Conservation (phyloP, 2,888 invertebrate genomes). For the Cataglyphis altisquamis region DNA sequence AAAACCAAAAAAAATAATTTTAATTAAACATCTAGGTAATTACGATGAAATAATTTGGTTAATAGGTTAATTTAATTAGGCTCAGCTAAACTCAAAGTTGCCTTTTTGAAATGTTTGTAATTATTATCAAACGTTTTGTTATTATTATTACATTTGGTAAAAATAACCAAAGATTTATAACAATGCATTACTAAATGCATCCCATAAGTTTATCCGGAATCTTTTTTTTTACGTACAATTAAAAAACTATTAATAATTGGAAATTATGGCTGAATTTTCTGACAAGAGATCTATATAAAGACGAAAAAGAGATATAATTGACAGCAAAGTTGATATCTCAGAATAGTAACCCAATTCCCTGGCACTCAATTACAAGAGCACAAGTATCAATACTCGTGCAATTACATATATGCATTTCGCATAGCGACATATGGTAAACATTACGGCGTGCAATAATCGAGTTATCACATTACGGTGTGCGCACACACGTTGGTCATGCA, state of each 20-base stretch:
- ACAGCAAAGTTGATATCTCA: neutral
- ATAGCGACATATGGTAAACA: slow-evolving; percentile 23
- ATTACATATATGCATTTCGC: slow-evolving; percentile 19
- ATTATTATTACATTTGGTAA: no score
- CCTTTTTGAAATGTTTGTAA: no score
- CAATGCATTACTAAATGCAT: no score
- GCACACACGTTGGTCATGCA: slow-evolving; percentile 33
- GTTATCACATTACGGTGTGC: slow-evolving; percentile 41
- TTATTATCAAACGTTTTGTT: no score
- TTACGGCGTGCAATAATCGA: slow-evolving; percentile 43
- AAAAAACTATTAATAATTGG: neutral
- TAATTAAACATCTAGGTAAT: no score
- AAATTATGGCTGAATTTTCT: neutral
- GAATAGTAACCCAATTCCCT: neutral
- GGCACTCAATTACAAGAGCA: neutral
- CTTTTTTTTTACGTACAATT: neutral
- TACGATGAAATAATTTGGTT: no score
- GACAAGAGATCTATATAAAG: neutral
- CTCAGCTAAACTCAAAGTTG: no score
- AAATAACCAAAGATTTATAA: no score
- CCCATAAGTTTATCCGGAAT: no score
- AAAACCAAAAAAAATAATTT: no score
- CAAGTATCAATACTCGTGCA: slow-evolving; percentile 16
- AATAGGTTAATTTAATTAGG: no score
- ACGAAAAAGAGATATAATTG: neutral